Base-by-base conservation (phyloP, 1,140 invertebrate species). In the Drosophila grimshawi region DNA sequence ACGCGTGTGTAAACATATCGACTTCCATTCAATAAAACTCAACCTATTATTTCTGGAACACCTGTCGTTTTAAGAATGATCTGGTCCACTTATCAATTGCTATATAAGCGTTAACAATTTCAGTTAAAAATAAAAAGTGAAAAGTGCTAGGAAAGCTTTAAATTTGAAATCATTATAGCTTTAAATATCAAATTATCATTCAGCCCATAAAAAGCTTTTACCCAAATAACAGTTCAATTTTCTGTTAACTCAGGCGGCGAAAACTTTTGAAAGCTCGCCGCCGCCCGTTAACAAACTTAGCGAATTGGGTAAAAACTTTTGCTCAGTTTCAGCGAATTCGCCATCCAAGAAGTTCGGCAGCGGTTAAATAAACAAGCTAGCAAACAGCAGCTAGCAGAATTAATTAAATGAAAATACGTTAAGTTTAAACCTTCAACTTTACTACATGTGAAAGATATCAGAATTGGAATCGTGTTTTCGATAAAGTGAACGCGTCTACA, bases 271-370 rank as follows among this genome's bases (percentile, higher is more conserved):
- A n/a, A 66, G 32, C 6, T 41, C 7, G 27, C 8, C 27, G 27
- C 48, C 67, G 69, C 59, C 60, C 60, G 2, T 46, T 72, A 60
- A 67, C 63, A 72, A 37, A 5, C 6, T 19, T 49, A 27, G 48
- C 7, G 4, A 3, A 3, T 48, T 45, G 43, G n/a, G 4, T n/a
- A 35, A 27, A 19, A 19, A 10, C 39, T 7, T 35, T 32, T 3
- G 63, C n/a, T 62, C 76, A 70, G 76, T 52, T 45, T 55, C 46
- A 65, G 59, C 51, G 67, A 72, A 78, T 66, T 79, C 48, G 43
- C 30, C 30, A 46, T 39, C 39, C 35, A 37, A 80, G 78, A 80
- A 76, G 78, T 80, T 70, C 45, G 62, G 39, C 29, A 46, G 56
- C 49, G 39, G 49, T 60, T 48, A 68, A 68, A 32, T 41, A 61